Base-by-base conservation (phyloP, 2,888 invertebrate species). In the Ophion slaviceki region DNA sequence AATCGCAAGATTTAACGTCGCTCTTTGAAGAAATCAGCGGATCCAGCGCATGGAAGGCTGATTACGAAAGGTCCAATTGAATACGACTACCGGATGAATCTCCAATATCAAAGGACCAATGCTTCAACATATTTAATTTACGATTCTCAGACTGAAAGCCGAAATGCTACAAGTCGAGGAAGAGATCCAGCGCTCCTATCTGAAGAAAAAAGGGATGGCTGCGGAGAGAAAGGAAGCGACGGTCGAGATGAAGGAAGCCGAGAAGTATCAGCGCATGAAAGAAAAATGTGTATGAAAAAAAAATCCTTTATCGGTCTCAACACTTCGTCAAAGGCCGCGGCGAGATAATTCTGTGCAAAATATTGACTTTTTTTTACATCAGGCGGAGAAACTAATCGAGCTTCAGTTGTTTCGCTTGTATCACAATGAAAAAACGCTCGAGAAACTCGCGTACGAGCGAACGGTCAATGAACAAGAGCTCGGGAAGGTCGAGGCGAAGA, bases 11-110 rank as follows among this genome's bases (percentile, higher is more conserved):
- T 94, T 96, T 99, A 92, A 99, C 99, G 0, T 97, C 97, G 0
- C 95, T 99, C 47, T 99, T 99, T 95, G 99, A 99, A 93, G 99
- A 99, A 95, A 99, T 99, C 84, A 99, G 99, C 94, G 98, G 99
- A 62, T 99, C 99, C 78, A 98, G 98, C 5, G 97, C 98, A 11
- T 94, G 99, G 20, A 99, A 98, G 93, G 98, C 98, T 88, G 99
- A 99, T 92, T 99, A 99, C 92, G 99, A 99, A 87, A 94, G 95
- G 92, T 92, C 88, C 80, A 1, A 40, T 40, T 2, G 76, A 20
- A 40, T 40, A 40, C 40, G 40, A 40, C 40, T 40, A 32, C 47
- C 53, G 5, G 53, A 57, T 10, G 6, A 24, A 40, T 14, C 57
- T 62, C 40, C 10, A 57, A 77, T n/a, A 24, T 53, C 10, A 17